Evolutionary conservation across 2,797 vertebrate genomes (phyloP).

Genomic region (Cynodonichthys magdalenae): DNA sequence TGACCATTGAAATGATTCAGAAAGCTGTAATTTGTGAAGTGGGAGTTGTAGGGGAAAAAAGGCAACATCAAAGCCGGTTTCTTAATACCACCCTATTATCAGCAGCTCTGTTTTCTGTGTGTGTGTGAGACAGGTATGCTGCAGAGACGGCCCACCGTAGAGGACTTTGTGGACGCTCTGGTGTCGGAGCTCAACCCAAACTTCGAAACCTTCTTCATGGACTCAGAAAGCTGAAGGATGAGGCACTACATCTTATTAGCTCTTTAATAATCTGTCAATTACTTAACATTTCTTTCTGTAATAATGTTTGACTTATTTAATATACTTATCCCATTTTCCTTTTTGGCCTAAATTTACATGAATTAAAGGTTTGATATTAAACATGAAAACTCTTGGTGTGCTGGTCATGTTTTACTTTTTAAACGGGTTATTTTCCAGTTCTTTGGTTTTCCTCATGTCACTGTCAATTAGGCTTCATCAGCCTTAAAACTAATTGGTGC

Average conservation of each 20-base stretch:
- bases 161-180: slow-evolving; percentile 93
- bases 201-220: slow-evolving; percentile 92
- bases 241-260: background rate
- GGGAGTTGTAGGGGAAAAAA: too few relatives aligned
- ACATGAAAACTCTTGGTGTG: background rate
- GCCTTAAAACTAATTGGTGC: background rate
- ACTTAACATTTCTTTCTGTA: background rate
- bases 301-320: slow-evolving; percentile 27
- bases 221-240: slow-evolving; percentile 83
- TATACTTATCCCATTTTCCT: slow-evolving; percentile 10
- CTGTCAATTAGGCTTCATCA: background rate
- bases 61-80: too few relatives aligned
- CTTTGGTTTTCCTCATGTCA: background rate
- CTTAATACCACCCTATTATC: slow-evolving; percentile 13
- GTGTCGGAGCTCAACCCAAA: slow-evolving; percentile 92
- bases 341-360: background rate
- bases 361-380: slow-evolving; percentile 14
- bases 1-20: too few relatives aligned
- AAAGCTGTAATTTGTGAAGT: too few relatives aligned
- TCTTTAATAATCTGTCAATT: background rate
- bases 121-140: slow-evolving; percentile 87
- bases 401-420: background rate
- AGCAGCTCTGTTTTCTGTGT: background rate
- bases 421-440: background rate
- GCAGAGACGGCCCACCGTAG: slow-evolving; percentile 88